Evolutionary conservation across 2,797 vertebrate genomes (phyloP), one percentile per base, ranked within the genome.

Genomic region (Cercopithecus mitis): DNA sequence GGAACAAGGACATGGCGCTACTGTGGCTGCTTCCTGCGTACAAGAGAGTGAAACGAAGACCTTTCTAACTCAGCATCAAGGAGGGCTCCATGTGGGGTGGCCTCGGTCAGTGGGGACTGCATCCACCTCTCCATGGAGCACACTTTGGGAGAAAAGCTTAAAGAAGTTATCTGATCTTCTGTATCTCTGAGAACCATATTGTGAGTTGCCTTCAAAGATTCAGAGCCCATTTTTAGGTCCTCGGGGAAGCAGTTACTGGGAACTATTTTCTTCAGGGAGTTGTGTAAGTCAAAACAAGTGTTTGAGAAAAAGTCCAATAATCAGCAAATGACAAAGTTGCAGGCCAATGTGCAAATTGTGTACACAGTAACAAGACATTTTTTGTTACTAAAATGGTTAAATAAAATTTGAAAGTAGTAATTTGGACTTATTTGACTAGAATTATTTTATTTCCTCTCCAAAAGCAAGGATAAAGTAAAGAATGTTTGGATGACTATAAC

Each of bases 141-240:
- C 0, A 0, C 5, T 1, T 0, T 5, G 0, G 4, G 64, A 47
- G 55, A 17, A 24, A 20, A 77, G 43, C 39, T 64, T 45, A 50
- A 81, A 88, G 24, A 81, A 55, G 5, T 30, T 24, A n/a, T 81
- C 30, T 57, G 39, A 83, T 22, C 64, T n/a, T 73, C 3, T 9
- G 27, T 50, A 27, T 61, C 10, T 79, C 52, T 43, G 47, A 79
- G 39, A 80, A 67, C 5, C 57, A 64, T 43, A 14, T 75, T 94
- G 77, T 57, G 50, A 92, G 41, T 12, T 22, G 24, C 45, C 52
- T 57, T 88, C 75, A 36, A 80, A 94, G 52, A 95, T 13, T 84
- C 82, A 52, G 7, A 64, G 19, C 36, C 84, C 55, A 75, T 41
- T 41, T 95, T 75, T 95, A 80, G 55, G 33, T 89, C 58, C 14